Evolutionary conservation across 64 coral and sea anemone genomes (phyloP).

Genomic region (Stylophora pistillata): DNA sequence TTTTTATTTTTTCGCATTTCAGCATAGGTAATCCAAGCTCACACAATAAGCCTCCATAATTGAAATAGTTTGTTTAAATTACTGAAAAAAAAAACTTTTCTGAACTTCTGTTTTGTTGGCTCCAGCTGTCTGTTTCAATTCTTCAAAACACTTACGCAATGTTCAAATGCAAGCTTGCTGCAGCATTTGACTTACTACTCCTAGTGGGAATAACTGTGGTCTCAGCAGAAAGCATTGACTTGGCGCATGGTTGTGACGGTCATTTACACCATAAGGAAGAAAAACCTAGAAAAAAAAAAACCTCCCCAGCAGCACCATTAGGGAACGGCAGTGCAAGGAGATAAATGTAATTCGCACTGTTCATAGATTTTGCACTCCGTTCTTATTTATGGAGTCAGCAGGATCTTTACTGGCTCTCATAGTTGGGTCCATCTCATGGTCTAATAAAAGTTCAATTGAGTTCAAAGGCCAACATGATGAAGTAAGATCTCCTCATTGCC

Average conservation of each 20-base stretch:
- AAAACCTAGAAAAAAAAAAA: not conserved
- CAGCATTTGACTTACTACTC: constrained; percentile 14
- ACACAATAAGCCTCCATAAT: too few species aligned
- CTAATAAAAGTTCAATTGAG: constrained; percentile 93
- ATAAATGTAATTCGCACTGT: not conserved
- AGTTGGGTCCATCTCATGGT: constrained; percentile 83
- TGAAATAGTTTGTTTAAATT: too few species aligned
- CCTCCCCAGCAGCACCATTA: not conserved
- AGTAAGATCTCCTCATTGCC: too few species aligned
- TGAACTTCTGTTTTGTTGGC: not conserved
- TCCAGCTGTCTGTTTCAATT: not conserved
- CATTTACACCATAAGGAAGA: not conserved
- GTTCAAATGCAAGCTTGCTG: constrained; percentile 13
- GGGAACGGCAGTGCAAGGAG: not conserved
- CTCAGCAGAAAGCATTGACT: constrained; percentile 28
- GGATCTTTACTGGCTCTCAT: constrained; percentile 62
- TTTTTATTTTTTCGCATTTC: too few species aligned
- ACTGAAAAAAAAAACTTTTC: too few species aligned
- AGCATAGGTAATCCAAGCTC: too few species aligned
- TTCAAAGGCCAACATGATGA: not conserved
- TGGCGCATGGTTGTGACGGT: constrained; percentile 6
- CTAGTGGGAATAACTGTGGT: constrained; percentile 38
- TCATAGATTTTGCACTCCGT: not conserved
- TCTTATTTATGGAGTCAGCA: constrained; percentile 2
- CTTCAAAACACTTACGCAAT: not conserved